phyloP scores from a whole-genome alignment of 2,113 vertebrate genomes.

The Hemiprocne comata region DNA sequence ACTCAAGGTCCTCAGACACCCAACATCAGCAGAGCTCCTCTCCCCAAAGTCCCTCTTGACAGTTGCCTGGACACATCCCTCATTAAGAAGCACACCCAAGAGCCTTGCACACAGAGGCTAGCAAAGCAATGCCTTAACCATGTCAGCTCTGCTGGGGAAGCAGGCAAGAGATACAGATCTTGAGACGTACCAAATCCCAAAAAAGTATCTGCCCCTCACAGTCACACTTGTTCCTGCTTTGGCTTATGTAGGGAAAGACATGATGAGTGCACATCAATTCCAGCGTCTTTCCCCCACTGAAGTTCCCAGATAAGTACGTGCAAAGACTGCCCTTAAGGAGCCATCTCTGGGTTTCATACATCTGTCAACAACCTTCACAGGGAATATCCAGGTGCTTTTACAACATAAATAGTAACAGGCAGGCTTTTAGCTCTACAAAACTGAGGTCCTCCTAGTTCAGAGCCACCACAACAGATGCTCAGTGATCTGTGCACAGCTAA shows the following conservation, averaged over 20 bases:
- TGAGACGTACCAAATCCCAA: background rate
- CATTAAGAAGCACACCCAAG: background rate
- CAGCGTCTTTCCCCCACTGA: background rate
- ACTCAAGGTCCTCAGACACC: background rate
- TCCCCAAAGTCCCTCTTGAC: background rate
- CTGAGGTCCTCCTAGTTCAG: background rate
- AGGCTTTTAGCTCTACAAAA: background rate
- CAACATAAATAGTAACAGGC: background rate
- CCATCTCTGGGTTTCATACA: background rate
- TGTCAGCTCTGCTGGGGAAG: background rate
- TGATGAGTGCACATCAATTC: fast-evolving
- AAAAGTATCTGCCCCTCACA: background rate
- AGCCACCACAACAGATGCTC: background rate
- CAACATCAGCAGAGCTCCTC: background rate
- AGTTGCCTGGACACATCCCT: background rate
- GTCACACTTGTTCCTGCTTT: background rate
- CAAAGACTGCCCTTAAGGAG: background rate
- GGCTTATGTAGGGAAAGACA: background rate
- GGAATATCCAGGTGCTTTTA: background rate
- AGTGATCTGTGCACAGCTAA: background rate
- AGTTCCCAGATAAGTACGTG: background rate
- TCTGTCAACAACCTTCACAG: background rate
- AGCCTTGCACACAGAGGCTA: background rate
- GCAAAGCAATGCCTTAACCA: background rate
- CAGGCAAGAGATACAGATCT: background rate